phyloP scores from a whole-genome alignment of 2,797 vertebrate genomes.

The Adrianichthys oophorus region DNA sequence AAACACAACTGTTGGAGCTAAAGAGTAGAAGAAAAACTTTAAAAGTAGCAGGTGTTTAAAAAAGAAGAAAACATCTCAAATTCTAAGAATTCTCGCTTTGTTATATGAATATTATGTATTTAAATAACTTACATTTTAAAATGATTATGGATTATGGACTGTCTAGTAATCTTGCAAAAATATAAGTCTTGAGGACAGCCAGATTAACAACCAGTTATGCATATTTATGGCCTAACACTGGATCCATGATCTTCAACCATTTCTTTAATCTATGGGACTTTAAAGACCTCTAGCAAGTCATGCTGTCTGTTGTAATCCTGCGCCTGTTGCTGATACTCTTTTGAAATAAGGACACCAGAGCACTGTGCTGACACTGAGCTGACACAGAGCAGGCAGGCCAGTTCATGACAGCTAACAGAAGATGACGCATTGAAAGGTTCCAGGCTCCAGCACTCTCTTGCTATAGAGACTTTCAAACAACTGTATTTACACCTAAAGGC shows the following conservation, averaged over 20 bases:
- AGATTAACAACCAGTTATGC: background rate
- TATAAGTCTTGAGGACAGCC: too few species aligned
- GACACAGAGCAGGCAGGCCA: conserved; percentile 7
- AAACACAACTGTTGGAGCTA: too few species aligned
- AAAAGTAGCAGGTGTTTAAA: too few species aligned
- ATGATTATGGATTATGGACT: too few species aligned
- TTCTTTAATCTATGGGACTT: conserved; percentile 12
- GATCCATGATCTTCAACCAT: conserved; percentile 1
- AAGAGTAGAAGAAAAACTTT: too few species aligned
- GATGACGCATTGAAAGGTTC: conserved; percentile 13
- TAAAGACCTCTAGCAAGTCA: conserved; percentile 5
- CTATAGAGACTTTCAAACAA: conserved; percentile 1
- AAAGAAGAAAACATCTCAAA: too few species aligned
- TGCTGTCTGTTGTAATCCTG: conserved; percentile 17
- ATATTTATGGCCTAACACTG: conserved; percentile 12
- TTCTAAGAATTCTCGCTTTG: too few species aligned
- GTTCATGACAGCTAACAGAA: conserved; percentile 12
- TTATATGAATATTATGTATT: too few species aligned
- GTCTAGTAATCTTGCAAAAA: too few species aligned
- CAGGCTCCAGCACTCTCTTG: background rate
- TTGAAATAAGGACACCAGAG: conserved; percentile 27
- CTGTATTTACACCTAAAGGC: too few species aligned
- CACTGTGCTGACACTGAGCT: conserved; percentile 6
- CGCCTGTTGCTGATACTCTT: conserved; percentile 15
- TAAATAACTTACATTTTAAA: too few species aligned